phyloP scores from a whole-genome alignment of 35 echinoderm and acorn worm species.

The Ophiothrix spiculata region DNA sequence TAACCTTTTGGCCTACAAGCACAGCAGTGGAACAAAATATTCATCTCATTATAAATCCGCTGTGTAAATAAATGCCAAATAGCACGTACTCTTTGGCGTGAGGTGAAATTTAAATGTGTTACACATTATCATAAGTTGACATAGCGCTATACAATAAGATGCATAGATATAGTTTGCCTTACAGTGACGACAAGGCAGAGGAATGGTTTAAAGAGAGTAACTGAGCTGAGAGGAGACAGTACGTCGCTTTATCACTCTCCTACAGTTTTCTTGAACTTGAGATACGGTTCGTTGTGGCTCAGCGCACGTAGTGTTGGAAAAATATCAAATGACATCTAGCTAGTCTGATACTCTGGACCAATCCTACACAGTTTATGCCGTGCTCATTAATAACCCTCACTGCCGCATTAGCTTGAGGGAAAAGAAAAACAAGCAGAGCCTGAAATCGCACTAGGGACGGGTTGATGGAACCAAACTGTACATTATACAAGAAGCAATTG shows the following conservation, averaged over 20 bases:
- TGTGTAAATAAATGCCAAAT: not conserved
- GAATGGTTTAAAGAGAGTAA: no score
- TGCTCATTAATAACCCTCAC: slow-evolving; percentile 1
- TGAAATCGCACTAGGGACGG: not conserved
- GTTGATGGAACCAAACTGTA: not conserved
- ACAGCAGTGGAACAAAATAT: not conserved
- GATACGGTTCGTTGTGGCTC: not conserved
- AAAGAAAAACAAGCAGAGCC: not conserved
- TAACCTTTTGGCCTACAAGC: slow-evolving; percentile 1
- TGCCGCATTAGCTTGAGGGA: slow-evolving; percentile 11
- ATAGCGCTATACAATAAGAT: no score
- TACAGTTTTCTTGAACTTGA: not conserved
- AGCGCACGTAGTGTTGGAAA: not conserved
- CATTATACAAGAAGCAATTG: not conserved
- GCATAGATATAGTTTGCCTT: not conserved
- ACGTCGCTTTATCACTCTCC: no score
- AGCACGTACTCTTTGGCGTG: no score
- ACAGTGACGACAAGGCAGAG: slow-evolving; percentile 10
- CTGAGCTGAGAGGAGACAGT: not conserved
- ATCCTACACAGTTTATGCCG: not conserved
- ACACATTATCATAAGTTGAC: not conserved
- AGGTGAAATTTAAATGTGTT: not conserved
- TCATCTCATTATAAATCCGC: slow-evolving; percentile 6
- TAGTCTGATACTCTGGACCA: not conserved
- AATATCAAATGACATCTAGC: not conserved